Conservation (phyloP, 1,140 invertebrate species). For the Drosophila bifasciata region DNA sequence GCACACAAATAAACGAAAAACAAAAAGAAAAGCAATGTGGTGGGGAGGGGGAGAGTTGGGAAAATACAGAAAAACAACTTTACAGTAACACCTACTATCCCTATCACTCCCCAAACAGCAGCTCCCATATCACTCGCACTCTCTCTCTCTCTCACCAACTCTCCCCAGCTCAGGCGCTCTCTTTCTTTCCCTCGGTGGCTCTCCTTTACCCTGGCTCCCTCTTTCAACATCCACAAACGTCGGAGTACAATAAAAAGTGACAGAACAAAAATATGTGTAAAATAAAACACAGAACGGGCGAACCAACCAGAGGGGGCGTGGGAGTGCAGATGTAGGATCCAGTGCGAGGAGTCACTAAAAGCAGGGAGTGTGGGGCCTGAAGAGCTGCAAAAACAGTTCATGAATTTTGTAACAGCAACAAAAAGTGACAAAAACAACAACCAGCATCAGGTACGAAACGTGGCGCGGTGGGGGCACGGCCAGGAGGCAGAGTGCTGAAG, state of each 20-base stretch:
- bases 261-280: slow-evolving; percentile 80
- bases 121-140: background rate
- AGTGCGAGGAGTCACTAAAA: background rate
- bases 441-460: slow-evolving; percentile 50
- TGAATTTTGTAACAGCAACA: slow-evolving; percentile 76
- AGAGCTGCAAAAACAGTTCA: slow-evolving; percentile 70
- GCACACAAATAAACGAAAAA: slow-evolving; percentile 48
- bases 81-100: slow-evolving; percentile 46
- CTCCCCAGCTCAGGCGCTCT: background rate
- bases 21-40: slow-evolving; percentile 14
- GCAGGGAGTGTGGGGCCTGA: slow-evolving; percentile 4
- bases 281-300: slow-evolving; percentile 65
- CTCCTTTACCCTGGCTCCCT: slow-evolving; percentile 5
- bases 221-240: slow-evolving; percentile 38
- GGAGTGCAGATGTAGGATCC: background rate
- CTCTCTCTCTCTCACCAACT: background rate
- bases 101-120: background rate
- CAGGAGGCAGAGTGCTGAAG: background rate
- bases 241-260: slow-evolving; percentile 77
- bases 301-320: slow-evolving; percentile 22
- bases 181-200: background rate
- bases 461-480: background rate
- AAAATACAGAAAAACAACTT: slow-evolving; percentile 60
- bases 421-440: slow-evolving; percentile 75
- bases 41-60: slow-evolving; percentile 16